Conservation (phyloP, 2,113 vertebrate genomes). For the Nesoenas mayeri region DNA sequence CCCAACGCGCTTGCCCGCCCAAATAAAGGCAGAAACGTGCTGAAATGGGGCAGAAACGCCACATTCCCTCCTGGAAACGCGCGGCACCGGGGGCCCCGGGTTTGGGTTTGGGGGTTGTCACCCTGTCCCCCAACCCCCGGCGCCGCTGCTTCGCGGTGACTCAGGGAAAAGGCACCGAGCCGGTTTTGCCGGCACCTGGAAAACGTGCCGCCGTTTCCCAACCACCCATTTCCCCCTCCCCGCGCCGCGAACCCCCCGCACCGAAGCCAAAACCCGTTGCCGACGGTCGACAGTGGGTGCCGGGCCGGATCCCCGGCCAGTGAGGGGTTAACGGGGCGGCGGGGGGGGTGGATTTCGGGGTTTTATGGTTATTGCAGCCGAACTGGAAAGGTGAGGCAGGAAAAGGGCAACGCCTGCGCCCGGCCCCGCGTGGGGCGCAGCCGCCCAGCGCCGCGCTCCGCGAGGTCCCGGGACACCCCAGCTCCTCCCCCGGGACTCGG, state of each 20-base stretch:
- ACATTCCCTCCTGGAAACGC: not conserved
- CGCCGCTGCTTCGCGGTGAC: not conserved
- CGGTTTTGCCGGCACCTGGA: not conserved
- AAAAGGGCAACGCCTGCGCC: slow-evolving; percentile 51
- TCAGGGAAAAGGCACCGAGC: not conserved
- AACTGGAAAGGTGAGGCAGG: slow-evolving; percentile 71
- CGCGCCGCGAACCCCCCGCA: no score
- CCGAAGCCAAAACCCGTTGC: no score
- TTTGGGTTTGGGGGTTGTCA: fast-evolving
- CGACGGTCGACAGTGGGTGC: no score
- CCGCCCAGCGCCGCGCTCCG: not conserved
- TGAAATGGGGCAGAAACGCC: not conserved
- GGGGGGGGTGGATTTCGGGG: not conserved
- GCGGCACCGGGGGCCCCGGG: no score
- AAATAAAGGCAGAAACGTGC: slow-evolving; percentile 14
- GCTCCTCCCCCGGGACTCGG: no score
- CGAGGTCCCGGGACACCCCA: no score
- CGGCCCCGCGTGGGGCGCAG: not conserved
- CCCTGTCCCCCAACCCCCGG: not conserved
- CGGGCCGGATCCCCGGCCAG: no score
- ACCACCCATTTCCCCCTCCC: no score
- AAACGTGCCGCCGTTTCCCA: not conserved
- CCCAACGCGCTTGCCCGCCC: fast-evolving
- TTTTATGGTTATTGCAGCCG: not conserved
- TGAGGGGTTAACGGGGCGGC: slow-evolving; percentile 40